Evolutionary conservation across 2,888 invertebrate genomes (phyloP), one percentile per base, ranked within the genome.

Genomic region (Torymus aiolomorphi): DNA sequence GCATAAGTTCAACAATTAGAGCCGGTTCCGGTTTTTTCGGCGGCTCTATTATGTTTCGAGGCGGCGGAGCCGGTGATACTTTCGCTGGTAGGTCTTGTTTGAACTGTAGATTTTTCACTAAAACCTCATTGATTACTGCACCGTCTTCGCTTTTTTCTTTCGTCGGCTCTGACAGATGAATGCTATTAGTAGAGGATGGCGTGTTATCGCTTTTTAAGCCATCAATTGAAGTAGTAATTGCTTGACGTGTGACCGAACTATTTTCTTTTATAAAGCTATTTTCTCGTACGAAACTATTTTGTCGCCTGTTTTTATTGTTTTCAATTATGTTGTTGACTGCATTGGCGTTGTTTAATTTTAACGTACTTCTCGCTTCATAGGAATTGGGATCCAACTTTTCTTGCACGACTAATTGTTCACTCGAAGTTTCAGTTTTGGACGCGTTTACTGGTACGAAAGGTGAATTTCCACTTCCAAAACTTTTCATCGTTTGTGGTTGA

Each of bases 91-190:
- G 16, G 73, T 87, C 88, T 54, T 88, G 88, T 71, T 87, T 84
- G 73, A 88, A 88, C 56, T 86, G 86, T 4, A 88, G 83, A 78
- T 86, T 88, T 79, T 87, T 88, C 67, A 88, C 82, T 12, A 88
- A 82, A 57, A 88, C 83, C 71, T 88, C 88, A 65, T 84, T 88
- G 12, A 88, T 85, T 16, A 87, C 84, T 4, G 86, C 81, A 0
- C 76, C 83, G 14, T 84, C 83, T 2, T 82, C 82, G 16, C 20
- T 72, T 10, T 49, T 80, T 14, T 73, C 78, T 63, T 82, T 81
- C 4, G 69, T 57, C 56, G 77, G 76, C 49, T 66, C 78, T 16
- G 31, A 42, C 12, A 24, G 10, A 16, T 16, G 2, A 3, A 42
- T 14, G 49, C 24, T 69, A 16, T 24, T 73, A 13, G 4, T 2